A percentile compares a stretch with the other conserved stretches of the same genome.
Conservation (phyloP, 2,888 invertebrate genomes). For the Prostheceraeus crozeri region DNA sequence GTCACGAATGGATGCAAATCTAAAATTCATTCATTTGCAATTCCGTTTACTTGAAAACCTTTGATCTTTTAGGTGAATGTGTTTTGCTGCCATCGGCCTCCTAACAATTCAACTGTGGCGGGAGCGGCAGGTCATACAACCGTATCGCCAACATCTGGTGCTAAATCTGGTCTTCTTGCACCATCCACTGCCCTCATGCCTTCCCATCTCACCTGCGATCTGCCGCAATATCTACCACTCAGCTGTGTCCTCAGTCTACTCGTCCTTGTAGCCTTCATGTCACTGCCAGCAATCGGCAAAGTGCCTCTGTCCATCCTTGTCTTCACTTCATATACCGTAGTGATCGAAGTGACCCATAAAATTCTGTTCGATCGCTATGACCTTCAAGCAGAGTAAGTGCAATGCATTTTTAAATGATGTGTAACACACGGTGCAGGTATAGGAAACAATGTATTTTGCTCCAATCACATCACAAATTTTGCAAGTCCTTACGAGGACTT, state of each 20-base stretch:
- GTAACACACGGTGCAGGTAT: not conserved
- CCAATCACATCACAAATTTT: too few species aligned
- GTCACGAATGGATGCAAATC: too few species aligned
- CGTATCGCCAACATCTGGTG: too few species aligned
- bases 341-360: conserved; percentile 73
- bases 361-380: conserved; percentile 76
- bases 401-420: not conserved
- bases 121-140: too few species aligned
- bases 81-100: too few species aligned
- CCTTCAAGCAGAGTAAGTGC: conserved; percentile 67
- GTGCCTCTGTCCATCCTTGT: conserved; percentile 66
- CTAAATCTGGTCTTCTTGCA: too few species aligned
- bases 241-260: conserved; percentile 76
- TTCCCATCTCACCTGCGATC: conserved; percentile 64
- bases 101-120: too few species aligned
- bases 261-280: conserved; percentile 74
- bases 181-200: conserved; percentile 41
- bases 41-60: too few species aligned
- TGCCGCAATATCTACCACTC: conserved; percentile 77
- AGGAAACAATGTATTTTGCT: too few species aligned
- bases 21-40: too few species aligned
- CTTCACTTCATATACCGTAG: conserved; percentile 72
- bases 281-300: conserved; percentile 74
- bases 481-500: too few species aligned
- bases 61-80: too few species aligned